These are phyloP conservation scores for Saccopteryx leptura DNA, from an alignment of 2,113 vertebrate genomes.

Conservation along the genomic window DNA sequence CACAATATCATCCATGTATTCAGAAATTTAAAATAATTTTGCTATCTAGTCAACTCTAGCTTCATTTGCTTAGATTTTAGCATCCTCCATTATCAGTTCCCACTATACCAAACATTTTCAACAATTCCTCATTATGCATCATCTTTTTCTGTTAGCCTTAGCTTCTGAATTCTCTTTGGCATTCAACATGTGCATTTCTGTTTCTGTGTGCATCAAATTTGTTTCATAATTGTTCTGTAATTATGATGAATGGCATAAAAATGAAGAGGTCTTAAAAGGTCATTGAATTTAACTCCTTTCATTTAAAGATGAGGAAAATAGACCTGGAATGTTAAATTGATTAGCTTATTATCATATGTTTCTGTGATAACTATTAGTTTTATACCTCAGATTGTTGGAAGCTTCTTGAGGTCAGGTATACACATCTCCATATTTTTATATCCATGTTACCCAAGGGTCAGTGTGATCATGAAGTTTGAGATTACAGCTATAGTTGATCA, in stretches of 20 bases:
- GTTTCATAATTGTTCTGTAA: neutral
- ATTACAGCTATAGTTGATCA: neutral
- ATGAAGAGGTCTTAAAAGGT: neutral
- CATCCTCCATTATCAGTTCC: neutral
- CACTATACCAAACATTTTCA: neutral
- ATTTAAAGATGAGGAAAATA: neutral
- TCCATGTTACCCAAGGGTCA: neutral
- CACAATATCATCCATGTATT: neutral
- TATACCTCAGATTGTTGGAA: neutral
- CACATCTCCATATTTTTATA: neutral
- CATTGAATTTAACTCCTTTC: neutral
- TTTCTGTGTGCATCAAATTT: neutral
- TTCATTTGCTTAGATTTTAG: neutral
- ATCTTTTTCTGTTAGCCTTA: neutral
- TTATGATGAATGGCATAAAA: neutral
- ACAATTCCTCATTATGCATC: rapidly evolving
- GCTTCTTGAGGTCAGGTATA: neutral
- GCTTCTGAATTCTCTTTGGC: neutral
- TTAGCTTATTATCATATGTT: neutral
- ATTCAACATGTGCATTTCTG: neutral
- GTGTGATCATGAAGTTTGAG: neutral
- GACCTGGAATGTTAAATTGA: neutral
- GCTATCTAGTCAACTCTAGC: neutral
- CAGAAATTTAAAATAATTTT: neutral
- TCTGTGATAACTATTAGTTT: constrained; percentile 35